These are phyloP conservation scores for Poecilia gillii DNA, from an alignment of 2,797 vertebrate genomes.

Conservation along the genomic window DNA sequence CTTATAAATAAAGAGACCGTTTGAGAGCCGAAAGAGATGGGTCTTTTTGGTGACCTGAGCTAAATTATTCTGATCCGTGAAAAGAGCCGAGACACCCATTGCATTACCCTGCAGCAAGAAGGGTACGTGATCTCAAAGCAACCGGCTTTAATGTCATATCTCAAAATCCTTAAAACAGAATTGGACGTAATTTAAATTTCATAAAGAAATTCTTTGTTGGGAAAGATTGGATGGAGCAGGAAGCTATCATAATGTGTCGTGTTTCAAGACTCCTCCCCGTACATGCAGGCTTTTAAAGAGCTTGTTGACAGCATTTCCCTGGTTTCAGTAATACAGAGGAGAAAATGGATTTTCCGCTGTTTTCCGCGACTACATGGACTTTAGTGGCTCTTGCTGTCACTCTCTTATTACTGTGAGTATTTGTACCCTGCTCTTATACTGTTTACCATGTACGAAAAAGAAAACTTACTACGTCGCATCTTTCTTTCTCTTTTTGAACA, in stretches of 20 bases:
- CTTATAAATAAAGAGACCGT: background rate
- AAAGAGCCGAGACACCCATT: background rate
- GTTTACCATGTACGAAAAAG: too few relatives aligned
- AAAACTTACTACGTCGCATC: background rate
- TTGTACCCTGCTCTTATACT: background rate
- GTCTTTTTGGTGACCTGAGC: background rate
- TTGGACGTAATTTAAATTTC: too few relatives aligned
- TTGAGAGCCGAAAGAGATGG: background rate
- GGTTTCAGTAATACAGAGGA: accelerated
- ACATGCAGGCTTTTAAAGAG: accelerated
- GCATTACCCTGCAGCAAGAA: background rate
- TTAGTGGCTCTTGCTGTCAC: constrained; percentile 58
- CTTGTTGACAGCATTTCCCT: background rate
- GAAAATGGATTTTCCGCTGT: constrained; percentile 43
- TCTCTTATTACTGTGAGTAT: constrained; percentile 71
- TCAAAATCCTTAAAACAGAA: too few relatives aligned
- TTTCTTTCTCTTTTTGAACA: background rate
- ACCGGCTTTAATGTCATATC: too few relatives aligned
- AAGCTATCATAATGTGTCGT: background rate
- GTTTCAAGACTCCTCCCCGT: constrained; percentile 24
- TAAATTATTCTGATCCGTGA: background rate
- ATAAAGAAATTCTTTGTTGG: too few relatives aligned
- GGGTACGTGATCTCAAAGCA: too few relatives aligned
- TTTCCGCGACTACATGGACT: constrained; percentile 75
- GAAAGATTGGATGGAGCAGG: too few relatives aligned